phyloP scores from a whole-genome alignment of 1,140 invertebrate genomes.

The Bradysia coprophila region DNA sequence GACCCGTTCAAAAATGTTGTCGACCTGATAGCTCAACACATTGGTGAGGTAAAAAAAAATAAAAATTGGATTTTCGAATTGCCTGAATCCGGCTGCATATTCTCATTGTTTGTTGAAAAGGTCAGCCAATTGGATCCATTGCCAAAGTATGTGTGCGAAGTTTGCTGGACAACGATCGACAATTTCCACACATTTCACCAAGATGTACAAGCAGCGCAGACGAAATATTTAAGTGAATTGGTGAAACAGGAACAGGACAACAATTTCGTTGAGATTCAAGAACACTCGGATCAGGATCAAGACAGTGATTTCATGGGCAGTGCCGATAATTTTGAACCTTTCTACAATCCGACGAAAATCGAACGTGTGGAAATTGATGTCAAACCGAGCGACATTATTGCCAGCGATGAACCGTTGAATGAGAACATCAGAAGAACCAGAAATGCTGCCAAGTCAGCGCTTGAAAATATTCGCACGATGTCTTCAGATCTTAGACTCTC shows the following conservation, averaged over 20 bases:
- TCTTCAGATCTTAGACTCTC: no score
- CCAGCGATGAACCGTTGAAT: no score
- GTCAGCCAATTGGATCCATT: neutral
- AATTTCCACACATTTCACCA: neutral
- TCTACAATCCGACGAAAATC: no score
- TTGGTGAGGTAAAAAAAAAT: neutral
- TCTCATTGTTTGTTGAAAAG: neutral
- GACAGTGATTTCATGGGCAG: neutral
- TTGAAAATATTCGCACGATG: no score
- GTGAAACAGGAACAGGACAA: neutral
- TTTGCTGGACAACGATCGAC: neutral
- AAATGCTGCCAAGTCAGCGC: no score
- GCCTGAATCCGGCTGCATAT: neutral
- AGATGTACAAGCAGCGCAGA: neutral
- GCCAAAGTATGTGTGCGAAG: neutral
- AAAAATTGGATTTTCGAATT: neutral
- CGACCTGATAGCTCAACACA: neutral
- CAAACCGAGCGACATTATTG: no score
- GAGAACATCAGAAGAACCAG: no score
- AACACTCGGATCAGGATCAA: neutral
- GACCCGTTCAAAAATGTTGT: neutral
- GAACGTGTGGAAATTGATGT: no score
- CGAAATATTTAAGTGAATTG: neutral
- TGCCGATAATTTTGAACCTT: no score
- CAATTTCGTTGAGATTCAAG: neutral